Evolutionary conservation across 2,797 vertebrate species (phyloP), one percentile per base, ranked within the genome.

Genomic region (Amazonetta brasiliensis): DNA sequence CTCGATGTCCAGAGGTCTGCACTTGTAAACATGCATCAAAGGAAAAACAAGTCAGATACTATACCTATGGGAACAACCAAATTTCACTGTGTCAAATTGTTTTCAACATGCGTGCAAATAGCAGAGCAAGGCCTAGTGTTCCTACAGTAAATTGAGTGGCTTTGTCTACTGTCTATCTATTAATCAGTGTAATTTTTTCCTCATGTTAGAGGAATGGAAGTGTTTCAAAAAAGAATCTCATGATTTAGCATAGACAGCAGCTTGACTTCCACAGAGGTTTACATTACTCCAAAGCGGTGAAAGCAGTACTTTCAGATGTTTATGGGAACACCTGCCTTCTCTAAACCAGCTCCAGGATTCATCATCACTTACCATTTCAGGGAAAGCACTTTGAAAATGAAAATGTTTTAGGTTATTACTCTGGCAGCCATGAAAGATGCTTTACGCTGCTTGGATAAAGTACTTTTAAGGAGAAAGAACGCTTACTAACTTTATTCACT

Each of bases 71-170:
- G 12, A 86, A 68, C 2, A 18, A 63, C 9, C 17, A 18, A 11
- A 68, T 41, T 66, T 67, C 56, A 46, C 41, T 22, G 19, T 28
- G 25, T 23, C 58, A 60, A 90, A 64, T 6, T 28, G 17, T 23
- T 75, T 41, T 37, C 50, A 64, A 19, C 0, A 0, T 7, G 19
- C 31, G 46, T 13, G 44, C 19, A 54, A 35, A 62, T 0, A 69
- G 31, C 28, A 69, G 55, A 86, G 77, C 16, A 22, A 50, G 12
- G 54, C 4, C 12, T 56, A 22, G 11, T 8, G 17, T 15, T 21
- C 35, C 6, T 28, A 63, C 48, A 12, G 52, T 48, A 30, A 55
- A 7, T 43, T 62, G 31, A 59, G 6, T 37, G 75, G n/a, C 7
- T 77, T 90, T 8, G 20, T 30, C 37, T 87, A 33, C 22, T n/a